Evolutionary conservation across 2,113 vertebrate species (phyloP), one percentile per base, ranked within the genome.

Genomic region (Takifugu bimaculatus): DNA sequence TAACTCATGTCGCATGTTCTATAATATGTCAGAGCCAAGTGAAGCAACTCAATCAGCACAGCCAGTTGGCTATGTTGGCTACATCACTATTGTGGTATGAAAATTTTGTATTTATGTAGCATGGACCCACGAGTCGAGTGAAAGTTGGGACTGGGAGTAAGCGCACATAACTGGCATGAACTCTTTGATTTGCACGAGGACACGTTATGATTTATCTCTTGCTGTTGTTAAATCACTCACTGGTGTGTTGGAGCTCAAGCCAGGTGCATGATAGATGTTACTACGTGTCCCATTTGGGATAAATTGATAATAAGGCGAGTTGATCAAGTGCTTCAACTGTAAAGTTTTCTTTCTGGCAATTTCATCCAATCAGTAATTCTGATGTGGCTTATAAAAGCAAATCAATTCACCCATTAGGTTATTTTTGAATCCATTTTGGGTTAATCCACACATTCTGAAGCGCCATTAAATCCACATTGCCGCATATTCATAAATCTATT

Each of bases 401-500:
- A 39, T 39, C 35, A n/a, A 52, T 48, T 48, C 48, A 13, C 44
- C 63, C 43, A 32, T 64, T 65, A 57, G 27, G 29, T 26, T 29
- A 48, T 26, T 14, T 75, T 70, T 54, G 60, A 39, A 45, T 80
- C 68, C 20, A 67, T 66, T 67, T 58, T 32, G 15, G 50, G 65
- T 15, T 4, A 28, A 60, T 35, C 61, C 69, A 81, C 53, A 54
- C 57, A 72, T 71, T 15, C 9, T 50, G 59, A 71, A 69, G n/a
- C 4, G 12, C 4, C 32, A 57, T 70, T 48, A 43, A 57, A 56
- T 69, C 44, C 12, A 39, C 13, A 11, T 56, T 60, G 15, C 15
- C 56, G 58, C 25, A 28, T 5, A 32, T 32, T 29, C 14, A 77
- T 75, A 57, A 83, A 85, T 72, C 54, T 51, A 67, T 26, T 54